Evolutionary conservation across 2,797 vertebrate species (phyloP).

Genomic region (Pelochelys cantorii): DNA sequence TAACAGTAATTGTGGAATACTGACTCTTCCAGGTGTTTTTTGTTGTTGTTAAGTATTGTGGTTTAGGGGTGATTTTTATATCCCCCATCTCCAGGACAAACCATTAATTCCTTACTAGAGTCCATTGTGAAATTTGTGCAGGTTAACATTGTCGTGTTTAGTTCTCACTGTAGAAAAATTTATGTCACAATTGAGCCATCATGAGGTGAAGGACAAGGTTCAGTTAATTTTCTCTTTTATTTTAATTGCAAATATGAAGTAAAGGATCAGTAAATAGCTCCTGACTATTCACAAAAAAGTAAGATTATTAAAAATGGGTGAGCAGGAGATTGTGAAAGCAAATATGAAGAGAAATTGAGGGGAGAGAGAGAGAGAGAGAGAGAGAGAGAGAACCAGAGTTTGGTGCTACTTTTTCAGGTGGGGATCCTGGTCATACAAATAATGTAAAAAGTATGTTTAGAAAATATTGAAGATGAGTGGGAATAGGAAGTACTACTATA

Average conservation of each 20-base stretch:
- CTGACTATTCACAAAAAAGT: fast-evolving
- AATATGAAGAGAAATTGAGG: neutral
- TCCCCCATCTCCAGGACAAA: neutral
- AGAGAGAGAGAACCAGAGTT: neutral
- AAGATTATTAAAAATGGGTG: neutral
- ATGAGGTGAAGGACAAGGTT: neutral
- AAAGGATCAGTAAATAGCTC: neutral
- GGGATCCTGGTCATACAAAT: neutral
- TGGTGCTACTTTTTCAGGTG: neutral
- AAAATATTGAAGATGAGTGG: neutral
- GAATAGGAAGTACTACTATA: neutral
- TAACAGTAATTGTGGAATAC: neutral
- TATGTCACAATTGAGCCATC: fast-evolving
- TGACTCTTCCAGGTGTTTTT: neutral
- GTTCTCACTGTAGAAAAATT: fast-evolving
- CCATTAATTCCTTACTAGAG: neutral
- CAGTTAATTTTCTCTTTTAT: neutral
- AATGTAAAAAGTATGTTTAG: neutral
- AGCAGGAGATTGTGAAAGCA: neutral
- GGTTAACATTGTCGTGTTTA: neutral
- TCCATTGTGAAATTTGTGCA: neutral
- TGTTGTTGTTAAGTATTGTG: fast-evolving
- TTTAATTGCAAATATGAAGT: neutral
- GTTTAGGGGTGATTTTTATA: neutral
- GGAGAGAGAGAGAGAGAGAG: neutral